Evolutionary conservation across 2,888 invertebrate genomes (phyloP).

Genomic region (Tachina fera): DNA sequence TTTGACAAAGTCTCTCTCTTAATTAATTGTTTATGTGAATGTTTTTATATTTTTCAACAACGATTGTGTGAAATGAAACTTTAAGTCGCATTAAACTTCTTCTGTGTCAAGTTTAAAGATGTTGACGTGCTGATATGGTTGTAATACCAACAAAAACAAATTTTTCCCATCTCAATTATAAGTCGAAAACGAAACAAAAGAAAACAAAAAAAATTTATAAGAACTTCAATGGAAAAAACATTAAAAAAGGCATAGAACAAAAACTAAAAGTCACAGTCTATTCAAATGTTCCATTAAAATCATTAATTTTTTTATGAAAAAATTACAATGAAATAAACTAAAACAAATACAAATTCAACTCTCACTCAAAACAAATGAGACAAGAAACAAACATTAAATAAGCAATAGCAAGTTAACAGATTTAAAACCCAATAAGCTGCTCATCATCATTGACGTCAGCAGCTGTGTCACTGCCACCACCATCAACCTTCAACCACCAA

Average conservation of each 20-base stretch:
- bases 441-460: constrained; percentile 22
- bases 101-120: constrained; percentile 70
- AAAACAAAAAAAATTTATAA: constrained; percentile 17
- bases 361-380: neutral
- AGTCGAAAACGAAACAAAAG: neutral
- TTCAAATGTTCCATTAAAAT: constrained; percentile 27
- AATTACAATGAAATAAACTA: constrained; percentile 13
- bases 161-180: constrained; percentile 13
- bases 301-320: constrained; percentile 1
- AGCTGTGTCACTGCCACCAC: neutral
- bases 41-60: neutral
- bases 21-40: neutral
- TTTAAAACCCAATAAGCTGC: constrained; percentile 6
- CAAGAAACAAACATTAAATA: neutral
- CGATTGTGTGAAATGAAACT: constrained; percentile 14
- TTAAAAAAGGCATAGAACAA: neutral
- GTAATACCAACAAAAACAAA: constrained; percentile 12
- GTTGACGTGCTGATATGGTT: constrained; percentile 56
- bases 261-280: constrained; percentile 42
- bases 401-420: neutral
- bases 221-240: constrained; percentile 36
- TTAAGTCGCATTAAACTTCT: constrained; percentile 26
- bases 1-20: constrained; percentile 2
- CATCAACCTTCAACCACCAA: neutral
- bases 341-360: constrained; percentile 1